Percentiles rank a stretch among this genome's conserved stretches.
Evolutionary conservation across 2,888 invertebrate genomes (phyloP).

Genomic region (Muscina levida): DNA sequence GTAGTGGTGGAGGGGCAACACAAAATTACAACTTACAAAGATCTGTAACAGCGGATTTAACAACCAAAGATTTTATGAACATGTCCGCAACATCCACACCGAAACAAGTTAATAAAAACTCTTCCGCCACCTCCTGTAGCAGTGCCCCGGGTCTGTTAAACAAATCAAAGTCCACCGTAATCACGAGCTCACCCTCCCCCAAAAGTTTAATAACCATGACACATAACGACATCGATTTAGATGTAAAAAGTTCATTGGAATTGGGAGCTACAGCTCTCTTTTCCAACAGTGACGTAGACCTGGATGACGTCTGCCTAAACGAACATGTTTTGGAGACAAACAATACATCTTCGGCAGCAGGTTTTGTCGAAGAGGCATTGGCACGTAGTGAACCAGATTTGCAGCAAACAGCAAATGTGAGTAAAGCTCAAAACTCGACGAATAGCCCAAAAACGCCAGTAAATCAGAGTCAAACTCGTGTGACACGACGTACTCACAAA

Average conservation of each 20-base stretch:
- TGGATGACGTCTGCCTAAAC: constrained; percentile 90
- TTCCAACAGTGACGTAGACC: constrained; percentile 91
- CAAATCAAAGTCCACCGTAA: constrained; percentile 45
- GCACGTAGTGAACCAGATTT: constrained; percentile 79
- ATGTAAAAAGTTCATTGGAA: constrained; percentile 79
- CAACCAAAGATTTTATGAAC: constrained; percentile 43
- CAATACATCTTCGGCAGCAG: constrained; percentile 71
- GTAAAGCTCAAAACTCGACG: constrained; percentile 35
- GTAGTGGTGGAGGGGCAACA: neutral
- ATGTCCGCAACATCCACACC: constrained; percentile 72
- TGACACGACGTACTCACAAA: constrained; percentile 76
- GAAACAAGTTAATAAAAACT: constrained; percentile 57
- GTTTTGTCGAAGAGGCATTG: constrained; percentile 77
- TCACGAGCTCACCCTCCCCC: constrained; percentile 12
- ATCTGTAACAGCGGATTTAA: constrained; percentile 71
- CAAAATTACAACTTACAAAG: constrained; percentile 65
- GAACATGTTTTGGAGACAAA: constrained; percentile 83
- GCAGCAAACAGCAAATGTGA: constrained; percentile 66
- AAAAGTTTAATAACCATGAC: constrained; percentile 77
- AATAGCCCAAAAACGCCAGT: constrained; percentile 34
- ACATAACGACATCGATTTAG: constrained; percentile 72
- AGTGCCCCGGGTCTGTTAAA: constrained; percentile 55
- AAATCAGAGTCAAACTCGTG: constrained; percentile 65
- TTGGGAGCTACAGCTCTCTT: constrained; percentile 89
- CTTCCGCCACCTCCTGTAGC: constrained; percentile 77